phyloP scores from a whole-genome alignment of 2,113 vertebrate genomes.

The Colius striatus region DNA sequence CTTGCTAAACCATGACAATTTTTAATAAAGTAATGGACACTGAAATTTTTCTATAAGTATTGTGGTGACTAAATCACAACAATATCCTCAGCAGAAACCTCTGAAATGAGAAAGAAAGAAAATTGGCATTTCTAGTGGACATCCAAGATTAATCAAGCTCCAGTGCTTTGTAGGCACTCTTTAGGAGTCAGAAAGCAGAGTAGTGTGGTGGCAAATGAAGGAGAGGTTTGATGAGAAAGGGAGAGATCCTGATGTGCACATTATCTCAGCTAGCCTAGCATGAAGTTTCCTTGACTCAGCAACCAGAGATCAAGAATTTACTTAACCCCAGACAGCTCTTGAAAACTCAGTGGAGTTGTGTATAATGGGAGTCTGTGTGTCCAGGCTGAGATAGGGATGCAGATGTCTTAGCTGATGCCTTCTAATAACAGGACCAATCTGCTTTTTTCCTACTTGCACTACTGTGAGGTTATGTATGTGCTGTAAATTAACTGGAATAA shows the following conservation, averaged over 20 bases:
- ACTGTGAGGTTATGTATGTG: background rate
- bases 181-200: background rate
- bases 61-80: background rate
- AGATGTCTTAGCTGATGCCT: background rate
- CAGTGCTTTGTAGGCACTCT: rapidly evolving
- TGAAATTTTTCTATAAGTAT: background rate
- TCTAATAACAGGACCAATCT: rapidly evolving
- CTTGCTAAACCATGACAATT: no score
- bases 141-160: background rate
- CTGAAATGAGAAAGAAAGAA: background rate
- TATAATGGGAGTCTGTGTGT: background rate
- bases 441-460: background rate
- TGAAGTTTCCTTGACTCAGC: background rate
- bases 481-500: background rate
- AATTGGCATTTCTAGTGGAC: background rate
- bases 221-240: background rate
- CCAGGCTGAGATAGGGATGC: background rate
- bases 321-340: background rate
- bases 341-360: background rate
- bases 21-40: background rate
- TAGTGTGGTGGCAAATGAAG: background rate
- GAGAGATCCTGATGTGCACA: background rate
- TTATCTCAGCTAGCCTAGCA: background rate
- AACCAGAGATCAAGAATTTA: background rate
- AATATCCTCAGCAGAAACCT: background rate